Evolutionary conservation across 1,140 invertebrate species (phyloP), one percentile per base, ranked within the genome.

Genomic region (Drosophila busckii): DNA sequence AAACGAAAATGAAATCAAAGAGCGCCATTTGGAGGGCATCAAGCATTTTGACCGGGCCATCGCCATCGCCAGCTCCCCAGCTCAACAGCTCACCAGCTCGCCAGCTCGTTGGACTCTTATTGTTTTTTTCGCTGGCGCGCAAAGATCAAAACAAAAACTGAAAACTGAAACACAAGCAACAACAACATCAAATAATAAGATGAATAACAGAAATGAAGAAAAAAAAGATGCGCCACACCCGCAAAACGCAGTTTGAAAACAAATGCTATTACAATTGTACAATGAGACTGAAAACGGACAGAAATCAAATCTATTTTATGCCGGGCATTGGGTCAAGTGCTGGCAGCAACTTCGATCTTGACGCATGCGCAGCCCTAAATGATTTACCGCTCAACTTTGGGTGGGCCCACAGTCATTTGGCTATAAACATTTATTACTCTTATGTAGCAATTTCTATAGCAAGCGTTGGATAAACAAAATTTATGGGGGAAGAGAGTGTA

Each of bases 221-320:
- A 50, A 66, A 61, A 59, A 70, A 80, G 75, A 83, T 75, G 75
- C 69, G 75, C 75, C 75, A 75, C 75, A 82, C 75, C 75, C 75
- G 75, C 65, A 55, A n/a, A n/a, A 56, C 29, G 68, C 52, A 50
- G 28, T 22, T 25, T 44, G 26, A 54, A n/a, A n/a, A n/a, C n/a
- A n/a, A n/a, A n/a, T n/a, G n/a, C n/a, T n/a, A n/a, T n/a, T n/a
- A n/a, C n/a, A n/a, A n/a, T n/a, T n/a, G n/a, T n/a, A n/a, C n/a
- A 59, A 48, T 31, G 19, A 56, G 49, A 54, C 49, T 48, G 55
- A 50, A 66, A 76, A 65, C 54, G 70, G 55, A 76, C 66, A 76
- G 55, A 80, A 80, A 80, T 80, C 82, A 80, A 75, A 75, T 53
- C 64, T 53, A 80, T 80, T 80, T 75, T 80, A n/a, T n/a, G n/a